These are phyloP conservation scores for Melieria omissa DNA, from an alignment of 2,888 invertebrate species.

Conservation along the genomic window DNA sequence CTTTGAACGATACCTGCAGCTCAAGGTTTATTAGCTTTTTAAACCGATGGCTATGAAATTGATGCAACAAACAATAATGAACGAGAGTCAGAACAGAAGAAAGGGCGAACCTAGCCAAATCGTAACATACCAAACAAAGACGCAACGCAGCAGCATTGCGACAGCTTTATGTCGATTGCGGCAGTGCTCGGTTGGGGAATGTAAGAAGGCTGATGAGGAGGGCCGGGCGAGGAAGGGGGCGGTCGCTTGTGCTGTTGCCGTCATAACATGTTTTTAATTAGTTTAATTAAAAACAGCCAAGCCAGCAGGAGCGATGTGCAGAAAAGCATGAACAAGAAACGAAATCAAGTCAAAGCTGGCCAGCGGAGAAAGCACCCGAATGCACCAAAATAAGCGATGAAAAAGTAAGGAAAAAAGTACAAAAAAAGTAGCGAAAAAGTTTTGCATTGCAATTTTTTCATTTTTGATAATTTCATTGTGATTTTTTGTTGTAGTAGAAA, in stretches of 20 bases:
- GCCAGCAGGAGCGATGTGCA: background rate
- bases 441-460: too few relatives aligned
- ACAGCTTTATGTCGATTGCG: too few relatives aligned
- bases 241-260: background rate
- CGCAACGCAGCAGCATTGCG: background rate
- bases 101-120: background rate
- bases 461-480: too few relatives aligned
- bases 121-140: conserved; percentile 10
- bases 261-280: conserved; percentile 34
- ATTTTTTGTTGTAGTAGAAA: too few relatives aligned
- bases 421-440: background rate
- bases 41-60: conserved; percentile 24
- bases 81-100: background rate
- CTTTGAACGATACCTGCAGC: background rate
- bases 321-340: too few relatives aligned
- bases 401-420: background rate
- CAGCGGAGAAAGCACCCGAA: too few relatives aligned
- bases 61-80: conserved; percentile 11
- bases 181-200: background rate
- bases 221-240: conserved; percentile 1
- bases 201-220: conserved; percentile 13
- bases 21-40: conserved; percentile 32
- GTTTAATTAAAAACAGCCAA: conserved; percentile 32
- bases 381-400: background rate
- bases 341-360: too few relatives aligned